Conservation (phyloP, 64 coral and sea anemone genomes). For the Montipora sp. region DNA sequence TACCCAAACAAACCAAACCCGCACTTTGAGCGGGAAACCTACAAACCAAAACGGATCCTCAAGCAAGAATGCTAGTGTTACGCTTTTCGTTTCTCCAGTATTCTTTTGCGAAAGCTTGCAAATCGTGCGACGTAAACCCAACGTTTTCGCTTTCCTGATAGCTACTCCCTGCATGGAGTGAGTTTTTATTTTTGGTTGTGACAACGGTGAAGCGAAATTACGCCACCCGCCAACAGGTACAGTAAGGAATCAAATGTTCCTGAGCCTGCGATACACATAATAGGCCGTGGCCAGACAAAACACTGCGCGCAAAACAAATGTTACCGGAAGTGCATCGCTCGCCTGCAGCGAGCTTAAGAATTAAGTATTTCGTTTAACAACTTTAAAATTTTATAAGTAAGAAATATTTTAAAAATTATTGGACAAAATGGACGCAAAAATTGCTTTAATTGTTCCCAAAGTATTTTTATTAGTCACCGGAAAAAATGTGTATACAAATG, state of each 20-base stretch:
- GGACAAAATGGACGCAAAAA: too few relatives aligned
- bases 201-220: conserved; percentile 47
- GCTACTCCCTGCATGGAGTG: conserved; percentile 30
- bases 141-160: conserved; percentile 4
- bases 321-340: too few relatives aligned
- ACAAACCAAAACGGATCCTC: not conserved
- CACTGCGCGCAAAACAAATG: not conserved
- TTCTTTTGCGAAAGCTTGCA: not conserved
- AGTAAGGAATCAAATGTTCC: not conserved
- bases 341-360: not conserved
- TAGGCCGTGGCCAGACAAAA: not conserved
- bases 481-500: too few relatives aligned
- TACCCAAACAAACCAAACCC: not conserved
- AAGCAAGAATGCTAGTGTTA: not conserved
- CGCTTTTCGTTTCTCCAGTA: not conserved
- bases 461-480: too few relatives aligned
- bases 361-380: not conserved
- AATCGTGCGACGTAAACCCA: not conserved
- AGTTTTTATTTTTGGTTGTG: conserved; percentile 49
- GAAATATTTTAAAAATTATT: not conserved
- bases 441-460: too few relatives aligned
- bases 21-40: not conserved
- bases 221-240: conserved; percentile 46
- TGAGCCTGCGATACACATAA: conserved; percentile 8
- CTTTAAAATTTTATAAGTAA: not conserved